Evolutionary conservation across 2,888 invertebrate genomes (phyloP), one percentile per base, ranked within the genome.

Genomic region (Patella depressa): DNA sequence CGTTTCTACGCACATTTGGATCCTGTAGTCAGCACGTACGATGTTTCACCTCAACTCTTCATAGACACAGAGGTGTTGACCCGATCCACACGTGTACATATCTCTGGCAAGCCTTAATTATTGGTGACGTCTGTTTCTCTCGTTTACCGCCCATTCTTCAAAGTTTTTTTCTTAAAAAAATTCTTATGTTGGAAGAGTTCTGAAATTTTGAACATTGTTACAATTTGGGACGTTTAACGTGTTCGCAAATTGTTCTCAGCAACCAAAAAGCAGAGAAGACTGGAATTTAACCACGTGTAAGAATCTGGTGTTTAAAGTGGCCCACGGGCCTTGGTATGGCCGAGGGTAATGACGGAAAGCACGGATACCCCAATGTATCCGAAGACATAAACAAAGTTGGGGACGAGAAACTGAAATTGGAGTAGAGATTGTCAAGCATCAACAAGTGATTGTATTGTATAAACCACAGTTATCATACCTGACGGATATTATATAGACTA

Each of bases 91-190:
- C 65, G 65, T 65, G 65, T 65, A 59, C n/a, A 24, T 19, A 24
- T 65, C 65, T 65, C 5, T 65, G 19, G 65, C 19, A 65, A 24
- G 24, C 19, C 24, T 19, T 65, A 65, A 65, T 65, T 65, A 65
- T 65, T 24, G 19, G 24, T 65, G 65, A 65, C 65, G 65, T 65
- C 19, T 24, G 65, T 65, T 19, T 24, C 19, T 24, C 24, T 65
- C 24, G 24, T 65, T 65, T 65, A 65, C 19, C 65, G 65, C 65
- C 65, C 65, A 65, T 65, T 65, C 65, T 65, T 65, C 65, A 65
- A 24, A 19, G 24, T 65, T 65, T 65, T 59, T 65, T 65, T 65
- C 12, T 24, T 15, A 65, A 65, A 24, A 24, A 45, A 45, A 7
- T 45, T 45, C 45, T 45, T 45, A 45, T 45, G 45, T 9, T 45